Conservation (phyloP, 2,888 invertebrate species). For the Perizoma affinitatum region DNA sequence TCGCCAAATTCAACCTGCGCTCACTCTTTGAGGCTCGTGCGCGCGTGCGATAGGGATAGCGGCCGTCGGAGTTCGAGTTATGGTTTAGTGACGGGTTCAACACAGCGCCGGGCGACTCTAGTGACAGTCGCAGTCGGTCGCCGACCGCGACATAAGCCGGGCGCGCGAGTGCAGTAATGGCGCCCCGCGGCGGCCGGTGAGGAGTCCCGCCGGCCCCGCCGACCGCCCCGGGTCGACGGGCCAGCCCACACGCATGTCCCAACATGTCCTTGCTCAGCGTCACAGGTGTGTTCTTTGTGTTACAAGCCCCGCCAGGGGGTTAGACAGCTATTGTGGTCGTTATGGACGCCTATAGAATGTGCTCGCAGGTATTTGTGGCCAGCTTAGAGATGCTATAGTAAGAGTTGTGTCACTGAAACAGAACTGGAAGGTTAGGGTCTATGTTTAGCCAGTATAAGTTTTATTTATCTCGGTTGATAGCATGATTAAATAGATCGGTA, state of each 20-base stretch:
- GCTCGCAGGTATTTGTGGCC: conserved; percentile 53
- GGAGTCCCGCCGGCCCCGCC: conserved; percentile 83
- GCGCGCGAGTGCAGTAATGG: conserved; percentile 76
- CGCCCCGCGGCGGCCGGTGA: conserved; percentile 83
- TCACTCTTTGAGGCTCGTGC: conserved; percentile 13
- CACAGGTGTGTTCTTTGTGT: conserved; percentile 75
- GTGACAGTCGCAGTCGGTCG: conserved; percentile 63
- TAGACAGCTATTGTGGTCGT: conserved; percentile 61
- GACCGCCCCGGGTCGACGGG: conserved; percentile 83
- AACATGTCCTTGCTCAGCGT: conserved; percentile 84
- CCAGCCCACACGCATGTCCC: conserved; percentile 74
- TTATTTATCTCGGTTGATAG: conserved; percentile 13
- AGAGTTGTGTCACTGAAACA: conserved; percentile 17
- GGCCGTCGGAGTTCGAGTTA: too few relatives aligned
- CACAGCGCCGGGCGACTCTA: conserved; percentile 26
- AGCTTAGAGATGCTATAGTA: conserved; percentile 31
- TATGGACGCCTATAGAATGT: conserved; percentile 59
- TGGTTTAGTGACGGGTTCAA: conserved; percentile 18
- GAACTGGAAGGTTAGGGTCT: conserved; percentile 10
- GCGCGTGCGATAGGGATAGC: conserved; percentile 14
- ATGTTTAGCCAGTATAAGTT: conserved; percentile 10
- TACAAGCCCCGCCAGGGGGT: conserved; percentile 38
- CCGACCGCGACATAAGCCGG: conserved; percentile 77
- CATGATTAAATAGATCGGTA: conserved; percentile 11
- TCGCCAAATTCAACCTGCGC: conserved; percentile 20